Base-by-base conservation (phyloP, 2,888 invertebrate species). In the Lymantria dispar region DNA sequence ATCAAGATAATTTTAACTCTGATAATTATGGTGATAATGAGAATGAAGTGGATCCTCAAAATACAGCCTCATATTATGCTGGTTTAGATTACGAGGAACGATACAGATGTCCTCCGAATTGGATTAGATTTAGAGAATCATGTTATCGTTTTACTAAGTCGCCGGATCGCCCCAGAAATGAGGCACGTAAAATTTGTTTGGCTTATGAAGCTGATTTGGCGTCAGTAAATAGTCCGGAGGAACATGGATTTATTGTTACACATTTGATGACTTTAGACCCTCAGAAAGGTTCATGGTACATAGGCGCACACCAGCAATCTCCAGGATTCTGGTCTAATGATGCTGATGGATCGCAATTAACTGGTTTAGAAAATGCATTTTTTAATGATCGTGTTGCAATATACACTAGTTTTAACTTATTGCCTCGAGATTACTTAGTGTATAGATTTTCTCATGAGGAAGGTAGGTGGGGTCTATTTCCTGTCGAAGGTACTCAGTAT, bases 141-240 rank as follows among this genome's bases (percentile, higher is more conserved):
- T 99, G 98, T 81, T 98, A 97, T 79, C 94, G 96, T 46, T 98
- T 98, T 74, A 96, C 97, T 3, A 96, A 96, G 72, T 97, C 97
- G 7, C 98, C 98, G 0, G 93, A 94, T 66, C 95, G 95, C 50
- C 94, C 94, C 40, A 94, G 95, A 73, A 94, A 94, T 66, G 97
- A 97, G 68, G 97, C 98, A 0, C 93, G 95, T 64, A 94, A 94
- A 71, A 95, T 96, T 65, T 98, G 98, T 76, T 94, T 95, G 90
- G 95, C 96, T 0, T 96, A 95, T 69, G 95, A 95, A 71, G 94
- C 97, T 1, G 96, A 98, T 75, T 86, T 98, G 47, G 91, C 96
- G 0, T 94, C 96, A 57, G 93, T 98, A 7, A 96, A 96, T 74
- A 94, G 92, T 50, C 90, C 95, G 5, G 97, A 97, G 54, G 98